phyloP scores from a whole-genome alignment of 1,140 invertebrate species.

The Cryptotermes secundus region DNA sequence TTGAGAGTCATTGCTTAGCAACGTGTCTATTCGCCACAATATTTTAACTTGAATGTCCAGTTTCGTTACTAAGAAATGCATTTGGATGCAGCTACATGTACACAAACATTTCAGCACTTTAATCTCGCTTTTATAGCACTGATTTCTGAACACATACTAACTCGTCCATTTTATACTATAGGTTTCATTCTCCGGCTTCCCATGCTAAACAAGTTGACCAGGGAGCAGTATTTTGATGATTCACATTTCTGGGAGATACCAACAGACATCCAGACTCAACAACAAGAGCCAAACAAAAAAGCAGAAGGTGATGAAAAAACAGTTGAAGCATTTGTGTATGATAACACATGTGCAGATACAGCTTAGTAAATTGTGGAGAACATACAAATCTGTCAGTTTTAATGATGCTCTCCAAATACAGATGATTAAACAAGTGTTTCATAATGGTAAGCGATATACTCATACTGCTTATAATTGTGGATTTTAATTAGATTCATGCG shows the following conservation, averaged over 20 bases:
- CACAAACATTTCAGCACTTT: conserved; percentile 15
- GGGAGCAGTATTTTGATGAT: conserved; percentile 53
- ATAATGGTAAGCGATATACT: too few relatives aligned
- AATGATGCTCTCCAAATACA: too few relatives aligned
- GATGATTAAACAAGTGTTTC: too few relatives aligned
- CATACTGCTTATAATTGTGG: too few relatives aligned
- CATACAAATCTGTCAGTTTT: too few relatives aligned
- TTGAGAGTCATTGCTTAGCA: too few relatives aligned
- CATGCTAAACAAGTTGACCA: conserved; percentile 47
- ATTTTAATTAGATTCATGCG: too few relatives aligned
- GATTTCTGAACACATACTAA: background rate
- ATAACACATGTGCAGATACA: background rate
- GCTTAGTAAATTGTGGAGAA: background rate
- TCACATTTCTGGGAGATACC: conserved; percentile 49
- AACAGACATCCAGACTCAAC: conserved; percentile 34
- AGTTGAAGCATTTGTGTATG: background rate
- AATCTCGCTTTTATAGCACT: conserved; percentile 14
- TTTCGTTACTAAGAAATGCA: too few relatives aligned
- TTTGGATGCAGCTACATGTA: background rate
- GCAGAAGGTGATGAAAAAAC: conserved; percentile 3
- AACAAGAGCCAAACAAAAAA: background rate
- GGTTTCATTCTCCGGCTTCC: conserved; percentile 50
- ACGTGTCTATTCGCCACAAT: too few relatives aligned
- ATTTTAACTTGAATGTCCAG: too few relatives aligned
- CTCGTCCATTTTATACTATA: conserved; percentile 39